Conservation (phyloP, 2,888 invertebrate genomes). For the Catocala nupta region DNA sequence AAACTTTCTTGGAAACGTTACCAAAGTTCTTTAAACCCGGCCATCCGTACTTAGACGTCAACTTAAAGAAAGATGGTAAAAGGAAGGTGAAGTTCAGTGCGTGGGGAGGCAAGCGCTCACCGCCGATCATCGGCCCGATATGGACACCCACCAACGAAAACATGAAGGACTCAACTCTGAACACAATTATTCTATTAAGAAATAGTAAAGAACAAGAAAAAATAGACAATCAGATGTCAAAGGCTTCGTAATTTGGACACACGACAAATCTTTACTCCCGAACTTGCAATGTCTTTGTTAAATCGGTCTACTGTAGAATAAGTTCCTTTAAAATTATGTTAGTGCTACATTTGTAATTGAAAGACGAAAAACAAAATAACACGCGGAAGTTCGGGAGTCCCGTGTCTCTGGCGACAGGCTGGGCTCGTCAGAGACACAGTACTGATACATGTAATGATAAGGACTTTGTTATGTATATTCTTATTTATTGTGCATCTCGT, state of each 20-base stretch:
- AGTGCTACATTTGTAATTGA: slow-evolving; percentile 65
- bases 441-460: slow-evolving; percentile 46
- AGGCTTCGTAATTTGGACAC: slow-evolving; percentile 59
- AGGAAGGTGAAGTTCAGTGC: slow-evolving; percentile 83
- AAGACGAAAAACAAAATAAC: slow-evolving; percentile 46
- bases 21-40: slow-evolving; percentile 75
- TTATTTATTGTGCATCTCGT: slow-evolving; percentile 55
- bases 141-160: slow-evolving; percentile 75
- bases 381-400: slow-evolving; percentile 55
- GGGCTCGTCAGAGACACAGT: slow-evolving; percentile 50
- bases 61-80: slow-evolving; percentile 80
- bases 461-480: slow-evolving; percentile 43
- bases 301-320: slow-evolving; percentile 39
- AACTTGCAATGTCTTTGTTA: slow-evolving; percentile 41
- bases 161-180: slow-evolving; percentile 68
- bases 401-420: slow-evolving; percentile 50
- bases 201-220: slow-evolving; percentile 56
- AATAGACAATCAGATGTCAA: slow-evolving; percentile 29
- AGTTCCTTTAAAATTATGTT: slow-evolving; percentile 44
- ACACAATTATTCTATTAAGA: slow-evolving; percentile 72
- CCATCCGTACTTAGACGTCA: slow-evolving; percentile 75
- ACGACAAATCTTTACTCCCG: slow-evolving; percentile 51
- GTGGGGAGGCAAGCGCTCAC: slow-evolving; percentile 82
- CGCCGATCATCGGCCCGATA: slow-evolving; percentile 82
- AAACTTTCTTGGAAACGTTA: slow-evolving; percentile 66